These are phyloP conservation scores for Epinephelus awoara DNA, from an alignment of 2,797 vertebrate species.

Conservation along the genomic window DNA sequence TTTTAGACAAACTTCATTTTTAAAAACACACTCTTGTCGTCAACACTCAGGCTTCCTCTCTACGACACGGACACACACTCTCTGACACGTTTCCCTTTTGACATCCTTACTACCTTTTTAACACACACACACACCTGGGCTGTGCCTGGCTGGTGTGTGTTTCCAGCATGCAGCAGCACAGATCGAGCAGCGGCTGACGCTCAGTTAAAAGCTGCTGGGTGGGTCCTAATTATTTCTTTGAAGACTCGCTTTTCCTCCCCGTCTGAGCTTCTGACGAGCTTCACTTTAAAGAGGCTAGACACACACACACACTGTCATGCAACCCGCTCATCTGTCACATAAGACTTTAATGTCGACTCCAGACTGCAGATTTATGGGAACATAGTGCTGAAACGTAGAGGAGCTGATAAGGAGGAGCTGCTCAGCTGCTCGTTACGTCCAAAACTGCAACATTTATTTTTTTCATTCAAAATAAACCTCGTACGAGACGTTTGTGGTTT, in stretches of 20 bases:
- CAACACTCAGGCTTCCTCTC: background rate
- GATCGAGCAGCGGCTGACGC: constrained; percentile 48
- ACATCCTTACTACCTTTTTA: background rate
- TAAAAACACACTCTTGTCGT: background rate
- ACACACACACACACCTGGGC: constrained; percentile 39
- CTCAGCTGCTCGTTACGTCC: background rate
- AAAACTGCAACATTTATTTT: background rate
- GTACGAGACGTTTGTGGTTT: background rate
- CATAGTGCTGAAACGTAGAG: constrained; percentile 17
- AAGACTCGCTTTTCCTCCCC: constrained; percentile 78
- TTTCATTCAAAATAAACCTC: background rate
- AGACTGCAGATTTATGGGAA: constrained; percentile 61
- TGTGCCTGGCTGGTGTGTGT: constrained; percentile 48
- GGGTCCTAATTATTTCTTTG: constrained; percentile 81
- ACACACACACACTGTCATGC: constrained; percentile 52
- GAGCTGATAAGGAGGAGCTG: background rate
- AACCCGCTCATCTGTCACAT: constrained; percentile 54
- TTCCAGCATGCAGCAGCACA: constrained; percentile 57
- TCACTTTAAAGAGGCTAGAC: constrained; percentile 72
- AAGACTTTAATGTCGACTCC: constrained; percentile 55
- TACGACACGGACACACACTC: background rate
- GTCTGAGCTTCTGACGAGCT: constrained; percentile 75
- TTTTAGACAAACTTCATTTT: constrained; percentile 8
- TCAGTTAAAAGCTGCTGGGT: constrained; percentile 76
- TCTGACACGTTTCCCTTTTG: background rate